A percentile compares a stretch with the other conserved stretches of the same genome.
phyloP scores from a whole-genome alignment of 2,113 vertebrate genomes.

The Aythya baeri region DNA sequence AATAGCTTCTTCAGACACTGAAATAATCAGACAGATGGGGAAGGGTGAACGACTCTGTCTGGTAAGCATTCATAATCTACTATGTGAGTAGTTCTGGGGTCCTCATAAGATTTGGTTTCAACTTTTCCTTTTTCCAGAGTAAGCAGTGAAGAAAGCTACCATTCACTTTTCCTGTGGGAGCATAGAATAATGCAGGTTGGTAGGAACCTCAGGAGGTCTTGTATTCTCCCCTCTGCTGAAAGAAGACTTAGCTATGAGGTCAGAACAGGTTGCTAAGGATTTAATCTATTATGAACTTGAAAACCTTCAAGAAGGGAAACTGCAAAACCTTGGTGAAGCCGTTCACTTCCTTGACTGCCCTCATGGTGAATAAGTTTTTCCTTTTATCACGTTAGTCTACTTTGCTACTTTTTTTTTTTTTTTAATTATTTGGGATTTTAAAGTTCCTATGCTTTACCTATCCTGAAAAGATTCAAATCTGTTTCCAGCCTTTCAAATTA shows the following conservation, averaged over 20 bases:
- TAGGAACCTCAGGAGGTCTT: not conserved
- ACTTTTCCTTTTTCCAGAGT: not conserved
- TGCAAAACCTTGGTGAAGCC: accelerated
- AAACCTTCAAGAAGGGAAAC: not conserved
- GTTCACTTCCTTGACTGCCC: not conserved
- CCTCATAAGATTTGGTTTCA: not conserved
- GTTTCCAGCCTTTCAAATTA: not conserved
- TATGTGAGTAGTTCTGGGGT: not conserved
- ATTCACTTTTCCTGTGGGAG: not conserved
- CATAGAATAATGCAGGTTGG: not conserved
- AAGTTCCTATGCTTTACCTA: not conserved
- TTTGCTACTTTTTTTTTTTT: not conserved
- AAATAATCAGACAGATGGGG: not conserved
- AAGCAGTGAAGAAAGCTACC: not conserved
- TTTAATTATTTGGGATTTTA: not conserved
- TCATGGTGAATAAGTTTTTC: not conserved
- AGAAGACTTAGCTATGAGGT: not conserved
- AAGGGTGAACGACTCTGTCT: not conserved
- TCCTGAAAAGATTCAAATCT: not conserved
- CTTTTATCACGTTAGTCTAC: not conserved
- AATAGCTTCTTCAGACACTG: not conserved
- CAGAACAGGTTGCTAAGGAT: not conserved
- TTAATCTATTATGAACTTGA: not conserved
- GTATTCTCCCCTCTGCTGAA: not conserved
- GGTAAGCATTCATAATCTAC: not conserved